phyloP scores from a whole-genome alignment of 2,113 vertebrate species.

The Centropristis striata region DNA sequence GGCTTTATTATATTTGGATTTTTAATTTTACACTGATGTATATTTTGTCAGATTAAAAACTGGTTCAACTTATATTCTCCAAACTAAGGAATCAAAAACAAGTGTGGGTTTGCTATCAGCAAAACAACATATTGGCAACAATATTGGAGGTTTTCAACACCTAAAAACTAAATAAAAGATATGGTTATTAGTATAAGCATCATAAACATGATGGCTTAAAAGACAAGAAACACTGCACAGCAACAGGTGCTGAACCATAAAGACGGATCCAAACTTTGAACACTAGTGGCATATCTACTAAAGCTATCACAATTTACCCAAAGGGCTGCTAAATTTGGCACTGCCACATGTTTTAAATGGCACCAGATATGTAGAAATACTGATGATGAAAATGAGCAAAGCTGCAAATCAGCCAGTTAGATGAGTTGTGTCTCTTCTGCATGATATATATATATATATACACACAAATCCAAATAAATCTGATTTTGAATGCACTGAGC shows the following conservation, averaged over 20 bases:
- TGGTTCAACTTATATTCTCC: too few species aligned
- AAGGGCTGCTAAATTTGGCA: neutral
- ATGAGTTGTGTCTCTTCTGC: neutral
- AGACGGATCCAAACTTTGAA: neutral
- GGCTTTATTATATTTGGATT: conserved; percentile 10
- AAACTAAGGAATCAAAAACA: too few species aligned
- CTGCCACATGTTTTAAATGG: neutral
- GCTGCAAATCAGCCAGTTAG: neutral
- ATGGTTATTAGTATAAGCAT: neutral
- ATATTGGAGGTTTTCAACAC: neutral
- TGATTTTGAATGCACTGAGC: too few species aligned
- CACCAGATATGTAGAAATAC: neutral
- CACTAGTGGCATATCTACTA: neutral
- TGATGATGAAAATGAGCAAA: neutral
- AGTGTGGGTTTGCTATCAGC: too few species aligned
- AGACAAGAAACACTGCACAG: neutral
- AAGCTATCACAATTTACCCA: neutral
- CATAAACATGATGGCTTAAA: neutral
- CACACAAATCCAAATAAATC: too few species aligned
- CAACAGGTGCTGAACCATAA: neutral
- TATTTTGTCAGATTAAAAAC: neutral
- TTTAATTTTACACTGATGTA: neutral
- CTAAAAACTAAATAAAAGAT: neutral
- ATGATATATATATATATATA: too few species aligned
- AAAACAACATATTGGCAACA: neutral